Evolutionary conservation across 1,140 invertebrate genomes (phyloP), one percentile per base, ranked within the genome.

Genomic region (Leptonema lineaticorne): DNA sequence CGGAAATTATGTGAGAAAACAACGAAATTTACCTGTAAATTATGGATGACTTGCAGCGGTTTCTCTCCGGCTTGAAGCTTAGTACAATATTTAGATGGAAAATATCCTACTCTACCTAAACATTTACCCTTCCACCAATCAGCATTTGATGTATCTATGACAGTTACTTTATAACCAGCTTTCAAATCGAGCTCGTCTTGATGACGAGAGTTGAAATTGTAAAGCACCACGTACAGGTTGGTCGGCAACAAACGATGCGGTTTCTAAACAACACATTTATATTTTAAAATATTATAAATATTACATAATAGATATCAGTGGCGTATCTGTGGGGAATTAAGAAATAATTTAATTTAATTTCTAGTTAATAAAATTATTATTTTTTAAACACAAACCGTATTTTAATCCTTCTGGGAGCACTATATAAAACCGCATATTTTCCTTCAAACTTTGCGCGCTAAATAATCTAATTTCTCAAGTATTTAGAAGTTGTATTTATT

Each of bases 51-150:
- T 83, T 96, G 94, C 16, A 96, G 82, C 0, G 94, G 92, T 75
- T 90, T 89, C 78, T 97, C 94, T 6, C 93, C 93, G 27, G 92
- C 89, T 77, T 93, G 91, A 18, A 97, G 81, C 75, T 92, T 90
- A 45, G 93, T 93, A 58, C 96, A 94, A 76, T 97, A 97, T 73
- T 95, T 96, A 48, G 94, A 95, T 1, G 95, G 95, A 76, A 97
- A 97, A 79, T 92, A 97, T 20, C 95, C 95, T n/a, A 91, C 86
- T 74, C 90, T 88, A 14, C 94, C 94, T 60, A 96, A 83, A 75
- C 93, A 96, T 80, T 96, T 96, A 27, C 95, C 95, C 82, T 95
- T 92, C 95, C 95, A 98, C 96, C 96, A 98, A 75, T 97, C 94
- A 14, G 91, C 92, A 79, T 97, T 94, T 0, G 93, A 92, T 28